phyloP scores from a whole-genome alignment of 2,888 invertebrate species.

The Herminia tarsipennalis region DNA sequence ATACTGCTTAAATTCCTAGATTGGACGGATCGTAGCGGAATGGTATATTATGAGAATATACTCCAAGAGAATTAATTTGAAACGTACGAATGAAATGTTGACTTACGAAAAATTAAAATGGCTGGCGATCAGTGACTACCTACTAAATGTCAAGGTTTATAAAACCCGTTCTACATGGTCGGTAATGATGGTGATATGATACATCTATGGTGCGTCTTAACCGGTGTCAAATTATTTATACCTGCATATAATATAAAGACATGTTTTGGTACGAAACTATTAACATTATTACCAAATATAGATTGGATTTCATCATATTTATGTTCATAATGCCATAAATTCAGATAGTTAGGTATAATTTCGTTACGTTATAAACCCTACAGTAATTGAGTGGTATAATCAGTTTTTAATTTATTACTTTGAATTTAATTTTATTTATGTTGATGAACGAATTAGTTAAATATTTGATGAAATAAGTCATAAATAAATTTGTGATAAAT shows the following conservation, averaged over 20 bases:
- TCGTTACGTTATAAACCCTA: conserved; percentile 3
- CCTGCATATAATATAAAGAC: conserved; percentile 30
- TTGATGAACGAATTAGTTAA: no score
- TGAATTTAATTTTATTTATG: neutral
- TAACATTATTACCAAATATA: conserved; percentile 25
- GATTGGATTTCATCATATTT: conserved; percentile 9
- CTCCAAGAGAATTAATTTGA: no score
- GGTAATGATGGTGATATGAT: no score
- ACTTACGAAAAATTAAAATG: conserved; percentile 21
- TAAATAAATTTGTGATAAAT: no score
- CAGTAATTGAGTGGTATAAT: neutral
- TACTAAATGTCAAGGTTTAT: conserved; percentile 60
- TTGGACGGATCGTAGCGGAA: neutral
- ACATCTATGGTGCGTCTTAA: conserved; percentile 49
- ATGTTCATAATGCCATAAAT: neutral
- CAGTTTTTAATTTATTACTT: conserved; percentile 1
- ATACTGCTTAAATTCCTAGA: no score
- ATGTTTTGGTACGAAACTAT: conserved; percentile 4
- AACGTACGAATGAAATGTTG: conserved; percentile 18
- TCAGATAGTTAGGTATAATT: conserved; percentile 1
- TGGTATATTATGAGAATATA: neutral
- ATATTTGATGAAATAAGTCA: no score
- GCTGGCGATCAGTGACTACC: conserved; percentile 38
- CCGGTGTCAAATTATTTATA: conserved; percentile 39
- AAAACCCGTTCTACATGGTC: conserved; percentile 49